Percentiles rank a stretch among this genome's conserved stretches.
These are phyloP conservation scores for Lordiphosa andalusiaca DNA, from an alignment of 2,888 invertebrate genomes.

Conservation along the genomic window DNA sequence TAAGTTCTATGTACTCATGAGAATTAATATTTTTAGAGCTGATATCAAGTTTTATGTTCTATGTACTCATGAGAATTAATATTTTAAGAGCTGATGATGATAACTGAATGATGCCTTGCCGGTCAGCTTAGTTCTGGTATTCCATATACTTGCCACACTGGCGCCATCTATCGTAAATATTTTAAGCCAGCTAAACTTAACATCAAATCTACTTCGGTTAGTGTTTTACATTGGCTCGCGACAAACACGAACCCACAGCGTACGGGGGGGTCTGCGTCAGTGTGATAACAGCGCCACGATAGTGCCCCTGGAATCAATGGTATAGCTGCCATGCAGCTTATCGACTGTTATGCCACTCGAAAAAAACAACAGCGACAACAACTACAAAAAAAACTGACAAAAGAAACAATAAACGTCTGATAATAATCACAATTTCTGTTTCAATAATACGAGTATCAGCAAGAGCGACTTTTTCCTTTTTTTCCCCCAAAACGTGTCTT, in stretches of 20 bases:
- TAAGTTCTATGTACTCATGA: too few species aligned
- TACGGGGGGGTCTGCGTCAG: conserved; percentile 35
- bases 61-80: too few species aligned
- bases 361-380: conserved; percentile 16
- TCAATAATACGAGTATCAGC: conserved; percentile 32
- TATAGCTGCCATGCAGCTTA: conserved; percentile 23
- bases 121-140: too few species aligned
- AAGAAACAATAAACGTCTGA: conserved; percentile 54
- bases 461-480: conserved; percentile 15
- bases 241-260: conserved; percentile 26
- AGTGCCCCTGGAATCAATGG: not conserved
- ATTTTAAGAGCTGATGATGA: too few species aligned
- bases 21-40: too few species aligned
- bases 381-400: conserved; percentile 18
- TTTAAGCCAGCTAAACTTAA: not conserved
- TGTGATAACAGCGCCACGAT: conserved; percentile 16
- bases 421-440: conserved; percentile 48
- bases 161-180: too few species aligned
- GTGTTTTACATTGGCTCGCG: conserved; percentile 10
- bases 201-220: conserved; percentile 5
- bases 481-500: conserved; percentile 26
- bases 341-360: conserved; percentile 38
- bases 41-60: too few species aligned
- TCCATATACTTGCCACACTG: too few species aligned
- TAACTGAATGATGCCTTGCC: too few species aligned